Evolutionary conservation across 1,140 invertebrate species (phyloP).

Genomic region (Mizuhopecten yessoensis): DNA sequence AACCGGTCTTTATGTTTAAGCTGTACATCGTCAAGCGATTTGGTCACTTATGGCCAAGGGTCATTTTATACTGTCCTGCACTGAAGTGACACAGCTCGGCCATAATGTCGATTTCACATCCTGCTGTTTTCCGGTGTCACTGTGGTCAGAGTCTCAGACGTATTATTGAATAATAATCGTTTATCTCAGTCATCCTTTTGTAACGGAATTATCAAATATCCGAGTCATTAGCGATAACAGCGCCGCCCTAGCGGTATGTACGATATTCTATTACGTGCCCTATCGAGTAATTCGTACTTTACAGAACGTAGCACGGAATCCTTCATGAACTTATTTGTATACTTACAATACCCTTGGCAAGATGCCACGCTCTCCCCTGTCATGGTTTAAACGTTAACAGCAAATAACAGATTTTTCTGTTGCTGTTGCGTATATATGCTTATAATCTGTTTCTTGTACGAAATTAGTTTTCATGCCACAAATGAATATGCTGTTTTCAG

Average conservation of each 20-base stretch:
- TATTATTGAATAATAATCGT: no score
- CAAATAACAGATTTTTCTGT: no score
- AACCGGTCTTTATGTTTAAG: no score
- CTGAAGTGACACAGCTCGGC: background rate
- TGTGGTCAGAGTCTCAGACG: background rate
- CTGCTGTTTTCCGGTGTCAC: background rate
- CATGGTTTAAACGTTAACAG: no score
- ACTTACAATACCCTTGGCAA: background rate
- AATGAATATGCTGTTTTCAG: no score
- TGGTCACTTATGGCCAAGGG: background rate
- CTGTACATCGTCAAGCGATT: no score
- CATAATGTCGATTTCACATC: background rate
- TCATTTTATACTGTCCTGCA: background rate
- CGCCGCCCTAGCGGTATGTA: background rate
- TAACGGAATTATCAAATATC: background rate
- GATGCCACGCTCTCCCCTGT: no score
- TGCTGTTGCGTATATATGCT: no score
- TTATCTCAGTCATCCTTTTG: background rate
- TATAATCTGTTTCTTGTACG: no score
- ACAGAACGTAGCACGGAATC: background rate
- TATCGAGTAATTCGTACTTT: background rate
- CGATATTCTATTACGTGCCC: background rate
- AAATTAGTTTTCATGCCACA: no score
- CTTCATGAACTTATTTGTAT: background rate
- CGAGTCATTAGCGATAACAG: background rate